A percentile compares a stretch with the other conserved stretches of the same genome.
Conservation (phyloP, 2,888 invertebrate genomes). For the Scotopteryx bipunctaria region DNA sequence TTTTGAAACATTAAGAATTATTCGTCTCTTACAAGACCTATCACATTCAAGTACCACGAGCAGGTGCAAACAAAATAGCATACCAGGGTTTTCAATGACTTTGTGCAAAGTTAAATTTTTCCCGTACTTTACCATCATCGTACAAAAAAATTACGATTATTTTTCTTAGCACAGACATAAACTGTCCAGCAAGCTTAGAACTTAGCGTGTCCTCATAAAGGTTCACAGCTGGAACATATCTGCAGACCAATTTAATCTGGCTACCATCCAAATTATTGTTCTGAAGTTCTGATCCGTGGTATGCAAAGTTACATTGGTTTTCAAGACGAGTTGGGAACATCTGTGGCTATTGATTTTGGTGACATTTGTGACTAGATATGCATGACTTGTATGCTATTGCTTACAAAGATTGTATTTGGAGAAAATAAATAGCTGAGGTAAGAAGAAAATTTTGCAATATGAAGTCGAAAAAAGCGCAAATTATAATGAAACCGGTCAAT, state of each 20-base stretch:
- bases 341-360: slow-evolving; percentile 25
- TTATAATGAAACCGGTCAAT: too few relatives aligned
- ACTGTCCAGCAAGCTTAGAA: slow-evolving; percentile 12
- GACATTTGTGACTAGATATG: slow-evolving; percentile 6
- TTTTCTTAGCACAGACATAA: too few relatives aligned
- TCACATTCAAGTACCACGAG: too few relatives aligned
- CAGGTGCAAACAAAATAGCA: too few relatives aligned
- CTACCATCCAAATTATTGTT: slow-evolving; percentile 32
- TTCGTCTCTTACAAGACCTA: too few relatives aligned
- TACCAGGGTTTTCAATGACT: too few relatives aligned
- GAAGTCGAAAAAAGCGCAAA: too few relatives aligned
- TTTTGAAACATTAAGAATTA: too few relatives aligned
- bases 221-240: slow-evolving; percentile 18
- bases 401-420: neutral
- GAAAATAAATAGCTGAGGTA: too few relatives aligned
- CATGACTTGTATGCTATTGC: slow-evolving; percentile 1
- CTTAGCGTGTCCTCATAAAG: slow-evolving; percentile 4
- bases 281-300: slow-evolving; percentile 32
- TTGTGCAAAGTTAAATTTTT: neutral
- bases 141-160: too few relatives aligned
- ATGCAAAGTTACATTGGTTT: slow-evolving; percentile 34
- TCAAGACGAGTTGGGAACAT: slow-evolving; percentile 24
- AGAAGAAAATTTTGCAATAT: too few relatives aligned
- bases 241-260: slow-evolving; percentile 27
- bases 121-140: neutral